A percentile compares a stretch with the other conserved stretches of the same genome.
Conservation (phyloP, 2,113 vertebrate species). For the Nipponia nippon region DNA sequence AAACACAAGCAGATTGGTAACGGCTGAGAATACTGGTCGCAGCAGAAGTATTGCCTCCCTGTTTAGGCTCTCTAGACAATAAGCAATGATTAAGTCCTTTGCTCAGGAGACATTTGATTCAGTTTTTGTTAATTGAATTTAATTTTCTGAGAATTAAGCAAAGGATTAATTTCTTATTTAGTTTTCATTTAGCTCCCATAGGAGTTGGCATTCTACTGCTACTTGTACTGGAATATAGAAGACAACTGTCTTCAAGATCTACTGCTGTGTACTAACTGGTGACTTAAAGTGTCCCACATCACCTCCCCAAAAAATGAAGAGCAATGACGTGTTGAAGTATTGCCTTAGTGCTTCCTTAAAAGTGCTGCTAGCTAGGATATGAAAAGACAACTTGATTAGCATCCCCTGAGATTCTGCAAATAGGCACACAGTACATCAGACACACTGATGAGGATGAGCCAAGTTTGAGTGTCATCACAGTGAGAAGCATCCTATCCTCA, state of each 20-base stretch:
- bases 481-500: background rate
- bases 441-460: background rate
- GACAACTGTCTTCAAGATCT: background rate
- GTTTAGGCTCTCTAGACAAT: background rate
- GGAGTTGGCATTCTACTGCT: background rate
- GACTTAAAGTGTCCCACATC: background rate
- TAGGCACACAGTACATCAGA: background rate
- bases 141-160: background rate
- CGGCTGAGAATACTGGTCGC: background rate
- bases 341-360: background rate
- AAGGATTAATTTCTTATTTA: background rate
- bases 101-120: background rate
- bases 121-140: background rate
- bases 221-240: background rate
- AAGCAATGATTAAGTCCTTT: background rate
- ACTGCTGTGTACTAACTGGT: background rate
- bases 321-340: background rate
- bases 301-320: background rate
- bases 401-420: background rate
- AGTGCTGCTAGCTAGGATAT: background rate
- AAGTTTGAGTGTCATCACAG: background rate
- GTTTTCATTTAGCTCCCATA: background rate
- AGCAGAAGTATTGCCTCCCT: background rate
- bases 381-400: constrained; percentile 8
- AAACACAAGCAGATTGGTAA: background rate